A percentile compares a stretch with the other conserved stretches of the same genome.
Evolutionary conservation across 1,140 invertebrate genomes (phyloP).

Genomic region (Octopus sinensis): DNA sequence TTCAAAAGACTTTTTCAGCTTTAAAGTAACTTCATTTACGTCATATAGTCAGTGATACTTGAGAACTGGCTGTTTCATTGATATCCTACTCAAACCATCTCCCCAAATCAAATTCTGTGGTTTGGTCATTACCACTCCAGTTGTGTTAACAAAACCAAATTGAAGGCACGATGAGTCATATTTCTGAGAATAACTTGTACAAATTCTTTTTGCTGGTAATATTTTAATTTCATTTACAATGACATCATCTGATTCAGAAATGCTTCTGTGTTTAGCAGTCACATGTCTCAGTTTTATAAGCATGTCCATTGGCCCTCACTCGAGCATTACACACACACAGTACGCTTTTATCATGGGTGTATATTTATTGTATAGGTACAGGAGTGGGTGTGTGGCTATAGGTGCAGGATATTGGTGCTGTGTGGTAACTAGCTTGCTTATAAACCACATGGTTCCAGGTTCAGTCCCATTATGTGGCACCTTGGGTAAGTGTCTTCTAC

Average conservation of each 20-base stretch:
- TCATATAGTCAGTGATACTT: neutral
- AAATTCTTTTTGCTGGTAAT: neutral
- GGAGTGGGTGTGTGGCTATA: no score
- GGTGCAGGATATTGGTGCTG: no score
- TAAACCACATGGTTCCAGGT: no score
- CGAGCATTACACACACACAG: neutral
- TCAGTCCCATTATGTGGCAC: no score
- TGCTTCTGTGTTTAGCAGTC: neutral
- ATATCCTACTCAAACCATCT: neutral
- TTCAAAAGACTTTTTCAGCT: neutral
- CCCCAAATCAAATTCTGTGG: neutral
- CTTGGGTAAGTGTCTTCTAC: no score
- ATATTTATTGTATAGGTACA: no score
- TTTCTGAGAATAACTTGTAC: neutral
- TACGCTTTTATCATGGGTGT: no score
- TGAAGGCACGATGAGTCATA: neutral
- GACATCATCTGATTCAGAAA: neutral
- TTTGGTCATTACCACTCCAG: neutral
- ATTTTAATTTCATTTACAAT: neutral
- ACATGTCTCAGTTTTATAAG: neutral
- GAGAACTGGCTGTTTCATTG: neutral
- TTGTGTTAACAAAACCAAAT: neutral
- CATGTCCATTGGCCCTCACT: neutral
- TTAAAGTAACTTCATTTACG: neutral
- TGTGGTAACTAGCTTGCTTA: no score